Base-by-base conservation (phyloP, 2,113 vertebrate genomes). In the Percopsis transmontana region DNA sequence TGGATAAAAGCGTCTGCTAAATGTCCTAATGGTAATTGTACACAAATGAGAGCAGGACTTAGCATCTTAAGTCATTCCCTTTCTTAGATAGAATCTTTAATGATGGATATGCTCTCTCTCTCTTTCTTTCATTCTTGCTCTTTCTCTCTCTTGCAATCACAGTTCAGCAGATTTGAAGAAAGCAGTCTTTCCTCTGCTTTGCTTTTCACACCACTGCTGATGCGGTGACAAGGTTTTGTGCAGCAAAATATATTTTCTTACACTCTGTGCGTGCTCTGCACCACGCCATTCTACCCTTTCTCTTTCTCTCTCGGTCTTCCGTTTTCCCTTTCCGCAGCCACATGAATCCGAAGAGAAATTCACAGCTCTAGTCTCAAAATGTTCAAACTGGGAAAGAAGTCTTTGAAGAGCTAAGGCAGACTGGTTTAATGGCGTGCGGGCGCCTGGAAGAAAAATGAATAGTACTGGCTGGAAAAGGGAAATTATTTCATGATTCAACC, bases 361-460 rank as follows among this genome's bases (percentile, higher is more conserved):
- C 33, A 13, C 44, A 60, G 42, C 40, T 56, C 44, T 85, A 71
- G 77, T 77, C 83, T 74, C 66, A 70, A 72, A 78, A 77, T 69
- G 68, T 80, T 81, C 80, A 77, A 85, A 86, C 68, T 60, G 74
- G 57, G 50, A 51, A 77, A 69, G 70, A 76, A 66, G 24, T 57
- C 39, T 90, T 85, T 89, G 88, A 90, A 85, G 78, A 74, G 66
- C 70, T 42, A 72, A 80, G 53, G 69, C 63, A 76, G 80, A 81
- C 81, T 83, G 72, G 70, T 67, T 77, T 91, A 86, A 91, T 90
- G 81, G 70, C 72, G 74, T 76, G 85, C 84, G 76, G 80, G 83
- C 45, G 79, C 77, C 62, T 64, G 67, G 23, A 24, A 38, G 45
- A 58, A 77, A 19, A 62, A 66, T 62, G 73, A 68, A 74, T 64